Conservation (phyloP, 2,797 vertebrate species). For the Sebastes matsubarae region DNA sequence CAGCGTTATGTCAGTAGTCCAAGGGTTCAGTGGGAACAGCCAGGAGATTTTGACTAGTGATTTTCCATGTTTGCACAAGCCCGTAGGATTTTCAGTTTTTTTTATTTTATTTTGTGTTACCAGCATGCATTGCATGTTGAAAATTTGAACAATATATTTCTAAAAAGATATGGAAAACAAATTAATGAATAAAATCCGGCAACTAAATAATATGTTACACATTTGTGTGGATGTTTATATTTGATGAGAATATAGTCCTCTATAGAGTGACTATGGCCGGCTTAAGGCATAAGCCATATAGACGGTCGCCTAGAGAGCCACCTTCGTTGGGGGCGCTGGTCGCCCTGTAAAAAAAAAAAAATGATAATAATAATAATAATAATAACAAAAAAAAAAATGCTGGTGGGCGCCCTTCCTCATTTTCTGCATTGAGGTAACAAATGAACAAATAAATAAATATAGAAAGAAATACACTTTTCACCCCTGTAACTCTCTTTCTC, state of each 20-base stretch:
- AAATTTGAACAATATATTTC: not conserved
- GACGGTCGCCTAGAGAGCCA: too few relatives aligned
- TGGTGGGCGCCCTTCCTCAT: too few relatives aligned
- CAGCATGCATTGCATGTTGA: not conserved
- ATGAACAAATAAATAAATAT: too few relatives aligned
- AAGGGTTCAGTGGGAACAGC: conserved; percentile 70
- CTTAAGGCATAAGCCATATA: too few relatives aligned
- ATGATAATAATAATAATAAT: too few relatives aligned
- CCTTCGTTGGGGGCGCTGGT: too few relatives aligned
- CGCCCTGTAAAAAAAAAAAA: too few relatives aligned
- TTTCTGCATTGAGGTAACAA: too few relatives aligned
- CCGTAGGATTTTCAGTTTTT: conserved; percentile 15
- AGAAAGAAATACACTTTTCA: too few relatives aligned
- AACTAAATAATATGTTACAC: not conserved
- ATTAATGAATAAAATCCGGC: not conserved
- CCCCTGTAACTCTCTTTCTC: too few relatives aligned
- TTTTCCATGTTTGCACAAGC: conserved; percentile 61
- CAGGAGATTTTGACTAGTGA: conserved; percentile 63
- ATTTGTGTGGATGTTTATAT: not conserved
- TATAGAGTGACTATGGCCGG: too few relatives aligned
- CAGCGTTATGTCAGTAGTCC: conserved; percentile 78
- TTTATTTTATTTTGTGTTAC: not conserved
- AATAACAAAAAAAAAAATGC: too few relatives aligned
- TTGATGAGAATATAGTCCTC: not conserved
- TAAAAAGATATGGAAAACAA: not conserved